Conservation (phyloP, 2,888 invertebrate genomes). For the Drosophila suboccidentalis region DNA sequence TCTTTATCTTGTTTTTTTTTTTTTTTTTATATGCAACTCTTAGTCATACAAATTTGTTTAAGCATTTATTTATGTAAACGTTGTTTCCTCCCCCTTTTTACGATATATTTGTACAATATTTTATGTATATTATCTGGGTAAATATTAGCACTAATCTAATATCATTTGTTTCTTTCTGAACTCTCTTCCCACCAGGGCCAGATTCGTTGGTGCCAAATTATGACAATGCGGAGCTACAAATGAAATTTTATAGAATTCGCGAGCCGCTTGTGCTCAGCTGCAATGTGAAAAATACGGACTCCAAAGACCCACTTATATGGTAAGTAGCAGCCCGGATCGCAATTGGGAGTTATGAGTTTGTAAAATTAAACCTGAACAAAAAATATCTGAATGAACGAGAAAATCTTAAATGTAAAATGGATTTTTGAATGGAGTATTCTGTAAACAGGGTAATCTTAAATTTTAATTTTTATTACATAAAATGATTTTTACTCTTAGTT, state of each 20-base stretch:
- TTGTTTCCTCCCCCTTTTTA: constrained; percentile 39
- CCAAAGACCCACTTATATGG: constrained; percentile 63
- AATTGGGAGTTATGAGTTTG: background rate
- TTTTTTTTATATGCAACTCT: constrained; percentile 24
- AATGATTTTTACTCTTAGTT: too few species aligned
- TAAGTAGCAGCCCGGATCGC: constrained; percentile 43
- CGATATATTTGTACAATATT: constrained; percentile 16
- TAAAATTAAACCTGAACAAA: too few species aligned
- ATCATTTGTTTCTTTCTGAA: constrained; percentile 28
- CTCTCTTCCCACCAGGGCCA: constrained; percentile 69
- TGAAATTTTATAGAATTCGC: constrained; percentile 84
- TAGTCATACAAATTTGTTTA: constrained; percentile 54
- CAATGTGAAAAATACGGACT: constrained; percentile 74
- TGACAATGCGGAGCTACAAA: constrained; percentile 80
- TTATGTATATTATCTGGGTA: constrained; percentile 6
- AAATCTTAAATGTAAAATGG: too few species aligned
- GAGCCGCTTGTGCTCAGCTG: constrained; percentile 84
- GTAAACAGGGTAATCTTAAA: too few species aligned
- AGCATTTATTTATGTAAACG: constrained; percentile 66
- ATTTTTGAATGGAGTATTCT: too few species aligned
- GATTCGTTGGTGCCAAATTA: constrained; percentile 85
- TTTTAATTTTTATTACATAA: too few species aligned
- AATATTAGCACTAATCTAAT: constrained; percentile 43
- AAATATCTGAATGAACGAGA: too few species aligned
- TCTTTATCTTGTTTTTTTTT: constrained; percentile 9